Evolutionary conservation across 1,140 invertebrate genomes (phyloP), one percentile per base, ranked within the genome.

Genomic region (Pseudomyrmex gracilis): DNA sequence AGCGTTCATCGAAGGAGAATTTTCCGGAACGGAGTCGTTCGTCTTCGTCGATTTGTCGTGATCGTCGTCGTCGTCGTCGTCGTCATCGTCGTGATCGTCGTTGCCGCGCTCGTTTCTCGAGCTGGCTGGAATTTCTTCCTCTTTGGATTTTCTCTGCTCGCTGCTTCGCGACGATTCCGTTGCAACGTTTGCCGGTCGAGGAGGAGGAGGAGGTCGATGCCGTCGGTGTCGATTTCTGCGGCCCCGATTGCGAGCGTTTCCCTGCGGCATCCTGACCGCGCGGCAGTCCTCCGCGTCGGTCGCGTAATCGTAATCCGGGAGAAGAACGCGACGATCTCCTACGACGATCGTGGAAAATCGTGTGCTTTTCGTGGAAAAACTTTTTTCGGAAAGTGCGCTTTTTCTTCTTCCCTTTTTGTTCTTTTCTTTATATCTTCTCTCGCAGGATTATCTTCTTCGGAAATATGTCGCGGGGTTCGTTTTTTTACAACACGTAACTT

Each of bases 201-300:
- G 2, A 22, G 20, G 82, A 1, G 78, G 22, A 0, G 70, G 61
- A 43, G 73, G 87, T 10, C 85, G 76, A 51, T 85, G 83, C 1
- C 91, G 87, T 24, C 87, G 90, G 12, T 80, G 74, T 24, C 91
- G 92, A 76, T 92, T 91, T 70, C 89, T 89, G n/a, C 92, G 90
- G 55, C 73, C 83, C 8, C 89, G 89, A 68, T 73, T 86, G 1
- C 90, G 89, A 53, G 87, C 80, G 60, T 22, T 80, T 3, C 86
- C 86, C 47, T 92, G 89, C n/a, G 92, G 91, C 92, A 93, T 93
- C 51, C 15, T 88, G 57, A 20, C 2, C 24, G 13, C 1, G 51
- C 24, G 43, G 22, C 24, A 55, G 22, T 90, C 89, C 82, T 92
- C 88, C 24, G 58, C 66, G 84, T 91, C 92, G 20, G 89, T 91